Base-by-base conservation (phyloP, 2,888 invertebrate genomes). In the Oscheius sp. region DNA sequence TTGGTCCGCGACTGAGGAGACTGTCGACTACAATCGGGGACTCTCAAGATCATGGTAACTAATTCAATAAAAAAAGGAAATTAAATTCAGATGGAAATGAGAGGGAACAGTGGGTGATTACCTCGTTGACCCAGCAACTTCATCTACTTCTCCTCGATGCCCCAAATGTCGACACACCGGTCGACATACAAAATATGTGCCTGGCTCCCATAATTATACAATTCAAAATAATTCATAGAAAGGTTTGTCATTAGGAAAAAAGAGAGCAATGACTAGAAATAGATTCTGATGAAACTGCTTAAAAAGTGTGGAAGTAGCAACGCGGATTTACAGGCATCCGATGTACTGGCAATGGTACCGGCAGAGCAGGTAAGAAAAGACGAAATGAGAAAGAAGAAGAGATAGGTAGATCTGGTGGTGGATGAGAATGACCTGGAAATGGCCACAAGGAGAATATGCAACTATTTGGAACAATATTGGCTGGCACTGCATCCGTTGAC, bases 171-270 rank as follows among this genome's bases (percentile, higher is more conserved):
- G 73, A 81, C 27, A 77, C 78, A 9, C 83, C 83, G 5, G 68
- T 73, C 46, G 83, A 83, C 45, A 69, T 81, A 43, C 74, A 80
- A 45, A 75, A 75, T 27, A 69, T 80, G 58, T 75, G 76, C 23
- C 69, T 84, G 53, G 79, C 84, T 0, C 84, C 84, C 0, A 81
- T 82, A 35, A 73, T 77, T 59, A 77, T 84, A 63, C 76, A 79
- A 45, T 79, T 84, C 63, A 73, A 81, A 63, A 74, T 84, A 1
- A 75, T 77, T 9, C 78, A 83, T 74, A 75, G 80, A 64, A 83
- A 82, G 75, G 84, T 69, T 59, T 29, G 35, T 35, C 13, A 56
- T 27, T 27, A 2, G 21, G 21, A 23, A 55, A 12, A 29, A 35
- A 56, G 23, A 58, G 49, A n/a, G 6, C 49, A 49, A 16, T 3